Conservation (phyloP, 2,797 vertebrate genomes). For the Brachyalestes nurse region DNA sequence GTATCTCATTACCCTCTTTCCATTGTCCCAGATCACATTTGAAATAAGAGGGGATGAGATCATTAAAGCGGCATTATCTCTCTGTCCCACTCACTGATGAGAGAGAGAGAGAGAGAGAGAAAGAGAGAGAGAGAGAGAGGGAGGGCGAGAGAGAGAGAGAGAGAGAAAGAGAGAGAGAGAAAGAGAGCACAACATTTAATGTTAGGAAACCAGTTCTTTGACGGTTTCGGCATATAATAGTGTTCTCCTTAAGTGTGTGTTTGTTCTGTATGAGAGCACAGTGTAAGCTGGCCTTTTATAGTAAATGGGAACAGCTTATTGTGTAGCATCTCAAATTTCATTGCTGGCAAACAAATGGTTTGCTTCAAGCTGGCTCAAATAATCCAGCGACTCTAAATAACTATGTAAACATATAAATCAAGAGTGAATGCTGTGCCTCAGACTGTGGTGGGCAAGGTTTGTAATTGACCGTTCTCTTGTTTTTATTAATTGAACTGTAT, state of each 20-base stretch:
- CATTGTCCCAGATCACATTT: constrained; percentile 42
- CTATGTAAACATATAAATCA: constrained; percentile 11
- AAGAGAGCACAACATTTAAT: too few species aligned
- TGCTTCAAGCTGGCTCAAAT: neutral
- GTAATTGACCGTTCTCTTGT: constrained; percentile 34
- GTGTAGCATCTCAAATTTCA: neutral
- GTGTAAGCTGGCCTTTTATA: neutral
- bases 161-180: neutral
- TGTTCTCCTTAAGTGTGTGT: neutral
- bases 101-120: neutral
- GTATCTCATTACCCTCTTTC: constrained; percentile 42
- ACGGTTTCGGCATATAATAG: too few species aligned
- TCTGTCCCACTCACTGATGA: constrained; percentile 15
- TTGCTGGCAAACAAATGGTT: neutral
- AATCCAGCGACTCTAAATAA: neutral
- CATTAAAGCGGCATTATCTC: constrained; percentile 36
- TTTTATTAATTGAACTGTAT: constrained; percentile 12
- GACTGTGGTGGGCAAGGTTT: neutral
- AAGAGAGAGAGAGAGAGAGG: neutral
- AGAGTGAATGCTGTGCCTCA: neutral
- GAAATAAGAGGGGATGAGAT: constrained; percentile 23
- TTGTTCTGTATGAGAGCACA: neutral
- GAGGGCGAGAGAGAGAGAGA: neutral
- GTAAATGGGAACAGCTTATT: neutral
- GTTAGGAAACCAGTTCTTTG: too few species aligned